These are phyloP conservation scores for Glyphotaelius pellucidus DNA, from an alignment of 2,888 invertebrate species.

Conservation along the genomic window DNA sequence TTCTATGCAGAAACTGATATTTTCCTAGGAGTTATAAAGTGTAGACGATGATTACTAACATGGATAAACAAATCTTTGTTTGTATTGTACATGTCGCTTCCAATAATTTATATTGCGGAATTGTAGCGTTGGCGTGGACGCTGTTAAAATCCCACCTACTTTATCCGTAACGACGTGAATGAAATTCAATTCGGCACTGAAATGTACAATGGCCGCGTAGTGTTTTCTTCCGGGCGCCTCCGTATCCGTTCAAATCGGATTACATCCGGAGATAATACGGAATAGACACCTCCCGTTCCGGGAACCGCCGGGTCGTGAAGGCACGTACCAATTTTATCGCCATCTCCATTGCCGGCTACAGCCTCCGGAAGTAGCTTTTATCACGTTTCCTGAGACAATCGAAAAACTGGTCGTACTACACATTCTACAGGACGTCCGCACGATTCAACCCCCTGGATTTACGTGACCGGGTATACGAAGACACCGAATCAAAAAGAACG, in stretches of 20 bases:
- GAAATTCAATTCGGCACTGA: constrained; percentile 53
- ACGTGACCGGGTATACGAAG: not conserved
- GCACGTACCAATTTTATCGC: constrained; percentile 66
- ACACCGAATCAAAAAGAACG: not conserved
- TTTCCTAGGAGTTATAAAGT: not conserved
- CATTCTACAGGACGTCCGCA: constrained; percentile 11
- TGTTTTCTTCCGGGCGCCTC: constrained; percentile 50
- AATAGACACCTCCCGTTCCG: constrained; percentile 57
- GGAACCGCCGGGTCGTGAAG: constrained; percentile 55
- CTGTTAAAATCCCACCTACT: constrained; percentile 30
- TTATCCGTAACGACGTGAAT: constrained; percentile 46
- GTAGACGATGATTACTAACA: not conserved
- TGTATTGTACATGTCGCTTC: not conserved
- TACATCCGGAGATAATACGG: constrained; percentile 61
- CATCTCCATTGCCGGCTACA: constrained; percentile 63
- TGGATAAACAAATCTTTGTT: not conserved
- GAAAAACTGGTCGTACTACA: constrained; percentile 57
- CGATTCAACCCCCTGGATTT: not conserved
- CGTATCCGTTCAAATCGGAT: constrained; percentile 65
- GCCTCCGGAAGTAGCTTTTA: constrained; percentile 63
- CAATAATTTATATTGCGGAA: constrained; percentile 25
- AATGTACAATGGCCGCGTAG: constrained; percentile 30
- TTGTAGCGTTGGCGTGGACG: not conserved
- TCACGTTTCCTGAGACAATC: constrained; percentile 65
- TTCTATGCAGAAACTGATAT: too few species aligned